These are phyloP conservation scores for Hypomecis punctinalis DNA, from an alignment of 2,888 invertebrate genomes.

Conservation along the genomic window DNA sequence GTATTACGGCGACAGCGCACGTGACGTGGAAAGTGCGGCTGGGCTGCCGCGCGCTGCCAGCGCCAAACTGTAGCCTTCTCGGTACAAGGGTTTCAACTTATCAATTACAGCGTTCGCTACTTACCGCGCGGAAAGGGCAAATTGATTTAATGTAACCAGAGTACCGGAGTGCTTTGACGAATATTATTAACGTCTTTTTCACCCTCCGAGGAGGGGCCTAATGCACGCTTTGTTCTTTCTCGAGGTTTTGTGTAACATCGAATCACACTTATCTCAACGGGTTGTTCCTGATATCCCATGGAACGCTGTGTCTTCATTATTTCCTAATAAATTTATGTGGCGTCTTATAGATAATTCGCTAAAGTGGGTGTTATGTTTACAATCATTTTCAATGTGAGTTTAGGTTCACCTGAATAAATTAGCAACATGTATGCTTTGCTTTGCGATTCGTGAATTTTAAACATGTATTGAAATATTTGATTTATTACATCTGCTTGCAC, in stretches of 20 bases:
- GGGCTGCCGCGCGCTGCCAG: constrained; percentile 55
- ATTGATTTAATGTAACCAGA: constrained; percentile 86
- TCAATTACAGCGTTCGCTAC: constrained; percentile 85
- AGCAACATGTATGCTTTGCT: constrained; percentile 16
- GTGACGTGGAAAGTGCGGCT: constrained; percentile 59
- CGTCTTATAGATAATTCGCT: constrained; percentile 9
- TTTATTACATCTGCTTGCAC: not conserved
- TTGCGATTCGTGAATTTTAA: constrained; percentile 7
- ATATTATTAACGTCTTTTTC: constrained; percentile 86
- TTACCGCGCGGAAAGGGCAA: constrained; percentile 85
- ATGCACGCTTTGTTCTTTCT: constrained; percentile 82
- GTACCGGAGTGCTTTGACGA: constrained; percentile 85
- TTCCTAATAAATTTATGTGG: constrained; percentile 21
- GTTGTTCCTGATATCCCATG: constrained; percentile 45
- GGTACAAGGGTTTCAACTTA: constrained; percentile 85
- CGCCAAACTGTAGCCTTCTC: constrained; percentile 79
- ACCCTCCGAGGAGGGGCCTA: constrained; percentile 75
- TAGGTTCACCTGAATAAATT: constrained; percentile 44
- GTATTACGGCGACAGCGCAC: constrained; percentile 52
- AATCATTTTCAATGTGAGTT: not conserved
- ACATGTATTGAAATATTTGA: not conserved
- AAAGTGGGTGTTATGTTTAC: constrained; percentile 7
- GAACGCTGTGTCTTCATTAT: constrained; percentile 36
- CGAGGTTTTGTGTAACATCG: constrained; percentile 77
- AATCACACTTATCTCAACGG: constrained; percentile 79